Conservation (phyloP, 1,140 invertebrate genomes). For the Eupristina koningsbergeri region DNA sequence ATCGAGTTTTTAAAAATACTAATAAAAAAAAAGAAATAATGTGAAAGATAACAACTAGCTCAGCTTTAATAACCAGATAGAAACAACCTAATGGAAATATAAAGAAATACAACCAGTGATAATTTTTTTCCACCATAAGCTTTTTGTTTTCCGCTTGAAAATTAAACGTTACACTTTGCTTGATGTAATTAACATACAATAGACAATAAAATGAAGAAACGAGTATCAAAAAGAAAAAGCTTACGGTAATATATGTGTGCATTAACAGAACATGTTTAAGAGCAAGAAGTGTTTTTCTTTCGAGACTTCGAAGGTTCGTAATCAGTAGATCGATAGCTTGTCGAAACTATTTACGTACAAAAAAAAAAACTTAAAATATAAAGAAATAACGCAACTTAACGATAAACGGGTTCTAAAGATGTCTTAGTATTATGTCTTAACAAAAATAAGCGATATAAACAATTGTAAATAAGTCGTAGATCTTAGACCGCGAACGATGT, state of each 20-base stretch:
- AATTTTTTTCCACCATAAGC: constrained; percentile 30
- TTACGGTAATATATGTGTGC: constrained; percentile 50
- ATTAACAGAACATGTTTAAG: constrained; percentile 22
- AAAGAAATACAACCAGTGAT: constrained; percentile 41
- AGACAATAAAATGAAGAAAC: constrained; percentile 68
- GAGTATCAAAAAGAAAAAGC: constrained; percentile 67
- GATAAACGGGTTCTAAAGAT: constrained; percentile 51
- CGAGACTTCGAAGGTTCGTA: constrained; percentile 38
- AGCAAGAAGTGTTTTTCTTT: constrained; percentile 38
- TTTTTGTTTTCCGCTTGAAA: constrained; percentile 43
- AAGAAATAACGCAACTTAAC: constrained; percentile 46
- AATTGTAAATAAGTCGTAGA: constrained; percentile 54
- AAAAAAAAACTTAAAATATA: constrained; percentile 36
- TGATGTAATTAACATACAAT: constrained; percentile 59
- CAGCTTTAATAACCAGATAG: constrained; percentile 16
- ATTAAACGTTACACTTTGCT: constrained; percentile 40
- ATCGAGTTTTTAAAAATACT: constrained; percentile 32
- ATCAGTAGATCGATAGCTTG: constrained; percentile 9
- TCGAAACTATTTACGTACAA: constrained; percentile 37
- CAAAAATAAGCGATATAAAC: constrained; percentile 34
- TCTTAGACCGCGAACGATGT: constrained; percentile 48
- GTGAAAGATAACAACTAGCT: constrained; percentile 29
- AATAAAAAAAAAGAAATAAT: constrained; percentile 4
- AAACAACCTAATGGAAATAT: constrained; percentile 36
- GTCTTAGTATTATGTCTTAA: constrained; percentile 51